Conservation (phyloP, 2,797 vertebrate genomes). For the Schizothorax lantsangensis region DNA sequence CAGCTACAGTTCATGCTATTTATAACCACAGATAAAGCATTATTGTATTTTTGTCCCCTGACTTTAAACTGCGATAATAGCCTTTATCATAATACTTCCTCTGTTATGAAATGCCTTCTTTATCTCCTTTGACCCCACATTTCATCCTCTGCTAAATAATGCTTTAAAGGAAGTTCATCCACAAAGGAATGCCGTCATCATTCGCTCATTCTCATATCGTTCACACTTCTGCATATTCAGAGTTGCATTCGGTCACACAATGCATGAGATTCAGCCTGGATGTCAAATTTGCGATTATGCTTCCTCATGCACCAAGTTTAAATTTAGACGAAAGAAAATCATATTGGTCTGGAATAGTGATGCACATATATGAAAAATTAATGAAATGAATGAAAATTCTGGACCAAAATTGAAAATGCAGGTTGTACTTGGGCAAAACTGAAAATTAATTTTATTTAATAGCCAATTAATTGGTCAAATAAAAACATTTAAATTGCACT, state of each 20-base stretch:
- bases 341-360: neutral
- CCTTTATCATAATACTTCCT: conserved; percentile 3
- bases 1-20: neutral
- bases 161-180: conserved; percentile 17
- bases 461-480: neutral
- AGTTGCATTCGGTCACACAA: neutral
- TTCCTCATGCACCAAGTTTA: neutral
- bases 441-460: neutral
- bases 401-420: neutral
- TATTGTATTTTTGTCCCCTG: conserved; percentile 4
- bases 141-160: neutral
- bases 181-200: neutral
- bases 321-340: neutral
- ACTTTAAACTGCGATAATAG: neutral
- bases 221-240: neutral
- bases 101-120: neutral
- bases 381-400: neutral
- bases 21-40: neutral
- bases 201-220: neutral
- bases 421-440: neutral
- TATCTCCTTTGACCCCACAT: conserved; percentile 16
- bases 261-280: neutral
- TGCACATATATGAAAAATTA: neutral
- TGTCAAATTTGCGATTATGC: neutral
- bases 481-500: neutral